phyloP scores from a whole-genome alignment of 2,113 vertebrate genomes.

The Campylomormyrus tamandua region DNA sequence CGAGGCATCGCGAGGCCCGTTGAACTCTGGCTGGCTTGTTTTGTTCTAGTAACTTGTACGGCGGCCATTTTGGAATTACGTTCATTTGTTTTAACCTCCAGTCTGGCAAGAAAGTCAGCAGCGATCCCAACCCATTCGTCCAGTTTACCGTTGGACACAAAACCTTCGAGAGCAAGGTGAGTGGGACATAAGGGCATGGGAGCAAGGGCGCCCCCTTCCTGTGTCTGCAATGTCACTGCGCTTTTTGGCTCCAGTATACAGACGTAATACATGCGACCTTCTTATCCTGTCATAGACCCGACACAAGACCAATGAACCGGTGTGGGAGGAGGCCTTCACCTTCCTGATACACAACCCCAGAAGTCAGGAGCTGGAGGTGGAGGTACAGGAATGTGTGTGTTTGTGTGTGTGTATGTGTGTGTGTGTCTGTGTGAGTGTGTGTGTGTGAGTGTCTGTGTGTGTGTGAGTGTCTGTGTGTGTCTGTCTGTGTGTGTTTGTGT shows the following conservation, averaged over 20 bases:
- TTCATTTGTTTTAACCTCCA: slow-evolving; percentile 43
- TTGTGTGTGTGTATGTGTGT: neutral
- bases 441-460: neutral
- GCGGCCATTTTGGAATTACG: neutral
- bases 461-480: neutral
- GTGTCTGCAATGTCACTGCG: neutral
- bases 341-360: slow-evolving; percentile 92
- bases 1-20: neutral
- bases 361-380: slow-evolving; percentile 80
- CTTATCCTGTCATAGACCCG: slow-evolving; percentile 59
- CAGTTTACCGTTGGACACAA: slow-evolving; percentile 83
- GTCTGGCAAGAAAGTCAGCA: slow-evolving; percentile 90
- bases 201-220: neutral
- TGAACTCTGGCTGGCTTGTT: neutral
- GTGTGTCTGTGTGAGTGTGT: neutral
- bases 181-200: neutral
- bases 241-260: neutral
- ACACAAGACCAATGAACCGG: slow-evolving; percentile 85
- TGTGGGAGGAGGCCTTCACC: slow-evolving; percentile 90
- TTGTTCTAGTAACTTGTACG: neutral
- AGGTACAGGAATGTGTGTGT: slow-evolving; percentile 59
- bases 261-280: neutral
- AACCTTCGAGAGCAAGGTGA: slow-evolving; percentile 84
- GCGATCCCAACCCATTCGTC: slow-evolving; percentile 83
- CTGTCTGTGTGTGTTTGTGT: neutral